Evolutionary conservation across 2,113 vertebrate species (phyloP).

Genomic region (Datnioides undecimradiatus): DNA sequence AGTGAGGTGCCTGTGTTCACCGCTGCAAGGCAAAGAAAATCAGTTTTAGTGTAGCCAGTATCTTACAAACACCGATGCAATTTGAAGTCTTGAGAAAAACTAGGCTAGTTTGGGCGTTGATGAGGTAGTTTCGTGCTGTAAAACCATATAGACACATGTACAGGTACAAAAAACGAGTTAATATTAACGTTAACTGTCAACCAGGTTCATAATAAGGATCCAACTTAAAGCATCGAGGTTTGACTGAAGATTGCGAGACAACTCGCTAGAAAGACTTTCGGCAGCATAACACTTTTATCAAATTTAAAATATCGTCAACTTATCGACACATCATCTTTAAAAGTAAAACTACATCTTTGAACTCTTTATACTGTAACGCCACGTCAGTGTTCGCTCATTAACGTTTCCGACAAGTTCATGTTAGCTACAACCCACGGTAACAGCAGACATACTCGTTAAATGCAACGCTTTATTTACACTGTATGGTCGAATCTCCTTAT

Average conservation of each 20-base stretch:
- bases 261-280: background rate
- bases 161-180: background rate
- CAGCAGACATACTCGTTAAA: accelerated
- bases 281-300: background rate
- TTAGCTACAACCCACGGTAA: background rate
- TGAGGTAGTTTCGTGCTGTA: background rate
- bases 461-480: background rate
- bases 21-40: constrained; percentile 71
- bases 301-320: background rate
- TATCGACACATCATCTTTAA: background rate
- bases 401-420: constrained; percentile 51
- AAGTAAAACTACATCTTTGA: too few species aligned
- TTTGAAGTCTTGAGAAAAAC: background rate
- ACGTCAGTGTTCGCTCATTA: constrained; percentile 82
- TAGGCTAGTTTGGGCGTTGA: background rate
- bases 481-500: accelerated
- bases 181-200: background rate
- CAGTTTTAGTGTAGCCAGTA: background rate
- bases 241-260: too few species aligned
- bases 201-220: background rate
- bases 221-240: background rate
- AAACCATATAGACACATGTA: background rate
- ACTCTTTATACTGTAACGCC: constrained; percentile 55
- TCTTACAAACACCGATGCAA: background rate
- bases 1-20: constrained; percentile 93